These are phyloP conservation scores for Melinopterus prodromus DNA, from an alignment of 2,888 invertebrate species.

Conservation along the genomic window DNA sequence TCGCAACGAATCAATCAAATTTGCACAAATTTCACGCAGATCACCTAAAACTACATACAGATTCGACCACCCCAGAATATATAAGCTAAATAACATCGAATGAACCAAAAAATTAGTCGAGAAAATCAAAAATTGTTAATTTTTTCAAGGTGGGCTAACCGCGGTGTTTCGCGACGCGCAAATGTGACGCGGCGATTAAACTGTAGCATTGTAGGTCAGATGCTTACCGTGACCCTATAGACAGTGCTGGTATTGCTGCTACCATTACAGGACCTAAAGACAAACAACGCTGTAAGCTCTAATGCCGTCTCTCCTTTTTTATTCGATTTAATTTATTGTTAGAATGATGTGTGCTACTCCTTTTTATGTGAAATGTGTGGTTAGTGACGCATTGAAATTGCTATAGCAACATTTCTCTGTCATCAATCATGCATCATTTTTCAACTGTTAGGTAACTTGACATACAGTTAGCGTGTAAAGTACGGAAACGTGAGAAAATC, in stretches of 20 bases:
- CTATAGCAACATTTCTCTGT: too few species aligned
- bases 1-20: background rate
- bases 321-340: background rate
- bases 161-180: background rate
- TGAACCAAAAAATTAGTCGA: background rate
- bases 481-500: too few species aligned
- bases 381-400: background rate
- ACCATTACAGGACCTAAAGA: slow-evolving; percentile 4
- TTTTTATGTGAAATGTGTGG: background rate
- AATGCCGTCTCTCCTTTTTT: background rate
- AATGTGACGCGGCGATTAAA: background rate
- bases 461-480: too few species aligned
- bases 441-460: too few species aligned
- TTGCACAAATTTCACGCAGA: background rate
- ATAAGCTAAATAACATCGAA: too few species aligned
- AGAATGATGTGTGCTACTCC: background rate
- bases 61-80: too few species aligned
- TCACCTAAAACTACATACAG: too few species aligned
- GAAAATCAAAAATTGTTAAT: background rate
- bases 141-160: background rate
- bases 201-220: background rate
- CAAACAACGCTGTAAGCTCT: background rate
- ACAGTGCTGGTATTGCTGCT: background rate
- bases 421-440: too few species aligned
- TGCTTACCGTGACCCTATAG: background rate